phyloP scores from a whole-genome alignment of 2,113 vertebrate species.

The Callithrix jacchus region DNA sequence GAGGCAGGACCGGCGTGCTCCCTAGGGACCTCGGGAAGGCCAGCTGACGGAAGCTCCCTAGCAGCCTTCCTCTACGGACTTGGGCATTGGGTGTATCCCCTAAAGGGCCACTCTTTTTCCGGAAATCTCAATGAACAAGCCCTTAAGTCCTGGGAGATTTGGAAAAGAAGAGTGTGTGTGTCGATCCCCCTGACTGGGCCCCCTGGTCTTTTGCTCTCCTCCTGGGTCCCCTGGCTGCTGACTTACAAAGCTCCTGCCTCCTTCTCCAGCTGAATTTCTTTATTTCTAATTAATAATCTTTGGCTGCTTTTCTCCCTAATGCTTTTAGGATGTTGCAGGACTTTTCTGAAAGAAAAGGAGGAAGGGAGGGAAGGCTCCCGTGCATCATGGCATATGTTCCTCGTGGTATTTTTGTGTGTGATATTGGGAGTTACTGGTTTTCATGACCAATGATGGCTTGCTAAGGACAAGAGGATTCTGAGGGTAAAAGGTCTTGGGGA shows the following conservation, averaged over 20 bases:
- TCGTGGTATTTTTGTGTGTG: not conserved
- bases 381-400: no score
- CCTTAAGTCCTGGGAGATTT: not conserved
- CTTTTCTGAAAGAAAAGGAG: not conserved
- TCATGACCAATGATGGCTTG: not conserved
- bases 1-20: not conserved
- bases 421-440: not conserved
- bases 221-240: accelerated
- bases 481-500: not conserved
- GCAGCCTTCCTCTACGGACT: not conserved
- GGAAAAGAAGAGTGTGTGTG: not conserved
- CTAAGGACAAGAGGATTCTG: not conserved
- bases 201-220: no score
- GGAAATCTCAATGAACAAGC: not conserved
- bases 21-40: not conserved
- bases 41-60: not conserved
- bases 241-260: no score
- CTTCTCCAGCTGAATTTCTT: not conserved
- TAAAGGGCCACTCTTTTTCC: not conserved
- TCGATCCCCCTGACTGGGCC: not conserved
- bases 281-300: not conserved
- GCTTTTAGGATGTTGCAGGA: not conserved
- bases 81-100: not conserved
- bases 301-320: not conserved
- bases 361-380: not conserved